These are phyloP conservation scores for Cremastinae sp. DNA, from an alignment of 2,888 invertebrate species.

Conservation along the genomic window DNA sequence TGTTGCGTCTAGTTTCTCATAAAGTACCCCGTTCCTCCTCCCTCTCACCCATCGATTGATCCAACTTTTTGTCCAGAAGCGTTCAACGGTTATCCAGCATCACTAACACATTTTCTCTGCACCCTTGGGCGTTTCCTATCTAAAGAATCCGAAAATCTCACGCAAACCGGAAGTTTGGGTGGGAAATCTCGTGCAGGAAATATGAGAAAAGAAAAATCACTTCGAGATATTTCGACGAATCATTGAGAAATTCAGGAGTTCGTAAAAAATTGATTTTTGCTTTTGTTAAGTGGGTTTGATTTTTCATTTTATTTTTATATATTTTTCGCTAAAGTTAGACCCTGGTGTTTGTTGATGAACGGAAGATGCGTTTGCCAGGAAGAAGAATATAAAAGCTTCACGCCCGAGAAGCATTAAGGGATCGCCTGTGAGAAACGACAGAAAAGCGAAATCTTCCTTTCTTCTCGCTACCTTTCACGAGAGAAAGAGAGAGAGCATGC, in stretches of 20 bases:
- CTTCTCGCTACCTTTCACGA: not conserved
- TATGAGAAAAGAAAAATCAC: too few relatives aligned
- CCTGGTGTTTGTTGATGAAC: constrained; percentile 37
- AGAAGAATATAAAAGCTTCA: constrained; percentile 29
- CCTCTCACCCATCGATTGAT: constrained; percentile 11
- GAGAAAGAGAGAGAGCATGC: not conserved
- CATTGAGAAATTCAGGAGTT: too few relatives aligned
- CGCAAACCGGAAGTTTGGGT: not conserved
- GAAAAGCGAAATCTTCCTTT: constrained; percentile 27
- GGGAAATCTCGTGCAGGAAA: not conserved
- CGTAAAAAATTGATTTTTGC: too few relatives aligned
- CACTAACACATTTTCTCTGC: not conserved
- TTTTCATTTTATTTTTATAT: not conserved
- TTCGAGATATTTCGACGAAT: too few relatives aligned
- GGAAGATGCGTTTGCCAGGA: constrained; percentile 38
- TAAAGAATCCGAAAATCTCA: not conserved
- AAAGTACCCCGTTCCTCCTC: constrained; percentile 44
- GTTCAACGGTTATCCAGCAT: constrained; percentile 2
- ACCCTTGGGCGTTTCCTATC: not conserved
- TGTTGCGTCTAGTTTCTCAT: constrained; percentile 38
- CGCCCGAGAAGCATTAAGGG: constrained; percentile 27
- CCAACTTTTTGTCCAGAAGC: constrained; percentile 36
- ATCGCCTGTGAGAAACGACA: constrained; percentile 43
- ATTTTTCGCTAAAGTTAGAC: not conserved
- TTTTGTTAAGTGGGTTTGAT: too few relatives aligned